These are phyloP conservation scores for Hirtodrosophila alboralis DNA, from an alignment of 2,888 invertebrate species.

Conservation along the genomic window DNA sequence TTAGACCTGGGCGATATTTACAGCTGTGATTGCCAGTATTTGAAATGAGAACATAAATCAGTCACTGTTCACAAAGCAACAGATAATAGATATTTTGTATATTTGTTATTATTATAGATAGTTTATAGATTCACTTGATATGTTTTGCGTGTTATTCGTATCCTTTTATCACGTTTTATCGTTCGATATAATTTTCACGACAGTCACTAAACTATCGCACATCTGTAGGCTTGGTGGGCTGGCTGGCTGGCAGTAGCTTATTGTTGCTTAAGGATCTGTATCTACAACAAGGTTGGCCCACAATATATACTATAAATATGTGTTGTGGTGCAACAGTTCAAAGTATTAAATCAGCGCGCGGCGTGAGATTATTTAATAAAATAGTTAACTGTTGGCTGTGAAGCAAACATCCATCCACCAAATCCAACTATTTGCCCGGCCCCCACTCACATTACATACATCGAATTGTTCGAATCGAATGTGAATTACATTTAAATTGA, in stretches of 20 bases:
- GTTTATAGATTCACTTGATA: too few species aligned
- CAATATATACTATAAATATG: conserved; percentile 60
- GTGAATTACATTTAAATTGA: conserved; percentile 43
- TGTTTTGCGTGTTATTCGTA: too few species aligned
- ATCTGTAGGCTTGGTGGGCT: conserved; percentile 55
- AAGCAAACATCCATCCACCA: conserved; percentile 32
- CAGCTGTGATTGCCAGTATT: too few species aligned
- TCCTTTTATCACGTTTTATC: too few species aligned
- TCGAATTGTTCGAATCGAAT: conserved; percentile 45
- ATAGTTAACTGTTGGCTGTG: conserved; percentile 44
- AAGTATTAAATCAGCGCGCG: conserved; percentile 57
- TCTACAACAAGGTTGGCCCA: conserved; percentile 63
- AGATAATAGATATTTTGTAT: too few species aligned
- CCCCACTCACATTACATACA: conserved; percentile 27
- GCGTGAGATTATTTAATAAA: conserved; percentile 53
- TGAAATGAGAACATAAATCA: too few species aligned
- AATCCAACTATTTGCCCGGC: too few species aligned
- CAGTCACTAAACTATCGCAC: conserved; percentile 47
- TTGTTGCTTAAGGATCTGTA: conserved; percentile 61
- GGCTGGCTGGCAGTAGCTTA: conserved; percentile 52
- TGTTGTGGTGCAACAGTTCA: conserved; percentile 72
- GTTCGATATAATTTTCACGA: conserved; percentile 12
- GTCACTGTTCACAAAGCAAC: too few species aligned
- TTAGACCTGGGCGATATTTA: too few species aligned
- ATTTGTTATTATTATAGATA: too few species aligned